phyloP scores from a whole-genome alignment of 2,888 invertebrate species.

The Dascillus cervinus region DNA sequence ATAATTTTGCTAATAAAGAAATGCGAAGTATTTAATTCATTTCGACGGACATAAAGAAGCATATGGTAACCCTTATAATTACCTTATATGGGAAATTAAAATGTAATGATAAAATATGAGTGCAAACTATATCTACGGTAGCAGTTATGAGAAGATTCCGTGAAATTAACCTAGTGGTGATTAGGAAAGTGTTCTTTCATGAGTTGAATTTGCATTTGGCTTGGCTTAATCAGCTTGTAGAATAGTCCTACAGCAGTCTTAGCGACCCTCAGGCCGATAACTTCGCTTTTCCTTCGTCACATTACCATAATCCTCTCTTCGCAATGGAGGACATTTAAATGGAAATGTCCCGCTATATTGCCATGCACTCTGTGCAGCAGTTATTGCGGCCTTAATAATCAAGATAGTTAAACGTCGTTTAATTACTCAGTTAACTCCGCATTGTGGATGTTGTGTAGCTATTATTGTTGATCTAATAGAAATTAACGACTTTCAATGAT shows the following conservation, averaged over 20 bases:
- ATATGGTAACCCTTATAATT: constrained; percentile 16
- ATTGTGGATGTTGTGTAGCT: constrained; percentile 5
- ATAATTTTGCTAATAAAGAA: too few species aligned
- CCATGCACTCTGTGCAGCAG: constrained; percentile 23
- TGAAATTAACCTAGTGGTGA: constrained; percentile 26
- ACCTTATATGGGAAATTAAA: constrained; percentile 21
- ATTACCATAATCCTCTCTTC: constrained; percentile 29
- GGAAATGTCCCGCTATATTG: constrained; percentile 26
- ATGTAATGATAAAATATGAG: constrained; percentile 21
- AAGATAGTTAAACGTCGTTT: constrained; percentile 30
- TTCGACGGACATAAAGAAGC: constrained; percentile 1
- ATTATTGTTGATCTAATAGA: constrained; percentile 8
- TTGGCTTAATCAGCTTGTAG: constrained; percentile 28
- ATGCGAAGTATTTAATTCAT: too few species aligned
- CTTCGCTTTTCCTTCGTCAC: constrained; percentile 26
- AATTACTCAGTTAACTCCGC: constrained; percentile 24
- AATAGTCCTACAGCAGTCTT: constrained; percentile 23
- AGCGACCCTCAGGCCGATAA: constrained; percentile 23
- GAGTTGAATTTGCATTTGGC: constrained; percentile 27
- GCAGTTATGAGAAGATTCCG: constrained; percentile 18
- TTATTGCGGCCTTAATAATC: constrained; percentile 32
- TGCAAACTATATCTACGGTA: constrained; percentile 17
- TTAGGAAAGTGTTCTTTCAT: constrained; percentile 27
- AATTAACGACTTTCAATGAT: too few species aligned
- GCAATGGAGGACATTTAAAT: constrained; percentile 26